Conservation (phyloP, 1,140 invertebrate species). For the Drosophila truncata region DNA sequence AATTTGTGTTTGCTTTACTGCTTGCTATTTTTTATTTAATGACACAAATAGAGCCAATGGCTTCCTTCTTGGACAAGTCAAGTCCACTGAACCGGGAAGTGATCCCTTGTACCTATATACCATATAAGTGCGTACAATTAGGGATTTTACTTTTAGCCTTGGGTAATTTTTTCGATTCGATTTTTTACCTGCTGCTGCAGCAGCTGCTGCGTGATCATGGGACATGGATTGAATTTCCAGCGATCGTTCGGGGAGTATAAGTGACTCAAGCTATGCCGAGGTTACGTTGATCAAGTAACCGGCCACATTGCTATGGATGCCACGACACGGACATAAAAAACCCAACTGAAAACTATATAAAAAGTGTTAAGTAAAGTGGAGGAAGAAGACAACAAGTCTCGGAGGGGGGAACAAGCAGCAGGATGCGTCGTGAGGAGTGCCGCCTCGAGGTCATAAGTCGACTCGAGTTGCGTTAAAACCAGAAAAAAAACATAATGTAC, state of each 20-base stretch:
- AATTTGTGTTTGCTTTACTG: background rate
- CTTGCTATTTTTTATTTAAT: conserved; percentile 13
- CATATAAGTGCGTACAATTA: conserved; percentile 8
- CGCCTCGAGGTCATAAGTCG: conserved; percentile 39
- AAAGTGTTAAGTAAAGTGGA: background rate
- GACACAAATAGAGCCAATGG: conserved; percentile 10
- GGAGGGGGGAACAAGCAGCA: conserved; percentile 15
- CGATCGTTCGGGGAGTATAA: conserved; percentile 41
- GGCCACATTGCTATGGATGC: conserved; percentile 40
- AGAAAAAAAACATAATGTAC: background rate
- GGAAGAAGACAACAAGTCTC: background rate
- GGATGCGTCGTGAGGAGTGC: conserved; percentile 26
- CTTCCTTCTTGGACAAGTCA: conserved; percentile 18
- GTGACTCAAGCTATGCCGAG: conserved; percentile 47
- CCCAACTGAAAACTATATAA: conserved; percentile 7
- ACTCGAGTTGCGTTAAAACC: background rate
- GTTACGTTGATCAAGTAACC: conserved; percentile 58
- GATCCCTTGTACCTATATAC: conserved; percentile 12
- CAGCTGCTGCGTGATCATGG: conserved; percentile 21
- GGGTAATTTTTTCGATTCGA: background rate
- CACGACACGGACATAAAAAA: conserved; percentile 26
- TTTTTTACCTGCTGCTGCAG: conserved; percentile 7
- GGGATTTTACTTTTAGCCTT: conserved; percentile 11
- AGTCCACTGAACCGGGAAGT: conserved; percentile 61
- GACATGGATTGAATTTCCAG: conserved; percentile 59